Evolutionary conservation across 1,140 invertebrate species (phyloP).

Genomic region (Drosophila nasuta): DNA sequence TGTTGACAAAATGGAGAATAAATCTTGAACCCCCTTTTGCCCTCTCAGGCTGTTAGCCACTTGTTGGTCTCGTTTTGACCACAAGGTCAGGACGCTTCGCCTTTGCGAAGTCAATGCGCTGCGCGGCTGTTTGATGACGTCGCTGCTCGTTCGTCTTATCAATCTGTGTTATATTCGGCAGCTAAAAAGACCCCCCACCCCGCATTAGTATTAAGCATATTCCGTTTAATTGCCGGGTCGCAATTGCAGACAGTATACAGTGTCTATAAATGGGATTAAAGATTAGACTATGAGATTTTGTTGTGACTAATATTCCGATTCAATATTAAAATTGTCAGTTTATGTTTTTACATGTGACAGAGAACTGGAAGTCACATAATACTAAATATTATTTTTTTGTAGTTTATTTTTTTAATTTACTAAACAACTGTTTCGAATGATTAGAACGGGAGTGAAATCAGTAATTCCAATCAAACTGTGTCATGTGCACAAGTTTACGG

Average conservation of each 20-base stretch:
- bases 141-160: conserved; percentile 32
- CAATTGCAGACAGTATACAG: conserved; percentile 21
- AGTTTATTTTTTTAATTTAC: neutral
- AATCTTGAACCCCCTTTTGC: conserved; percentile 27
- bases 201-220: conserved; percentile 28
- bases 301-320: conserved; percentile 31
- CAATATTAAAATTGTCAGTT: neutral
- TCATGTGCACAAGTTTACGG: conserved; percentile 30
- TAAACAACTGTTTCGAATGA: conserved; percentile 14
- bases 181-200: conserved; percentile 10
- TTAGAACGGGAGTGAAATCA: conserved; percentile 27
- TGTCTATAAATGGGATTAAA: conserved; percentile 17
- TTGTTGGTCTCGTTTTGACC: conserved; percentile 60
- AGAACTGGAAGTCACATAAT: neutral
- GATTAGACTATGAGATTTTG: conserved; percentile 23
- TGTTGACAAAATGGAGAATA: conserved; percentile 7
- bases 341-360: neutral
- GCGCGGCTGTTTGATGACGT: conserved; percentile 49
- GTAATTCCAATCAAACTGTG: conserved; percentile 34
- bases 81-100: conserved; percentile 58
- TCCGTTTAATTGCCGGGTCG: conserved; percentile 26
- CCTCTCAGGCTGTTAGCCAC: conserved; percentile 41
- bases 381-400: neutral
- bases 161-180: conserved; percentile 26
- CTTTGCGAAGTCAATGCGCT: conserved; percentile 41